These are phyloP conservation scores for Poeciliopsis turneri DNA, from an alignment of 2,797 vertebrate genomes.

Conservation along the genomic window DNA sequence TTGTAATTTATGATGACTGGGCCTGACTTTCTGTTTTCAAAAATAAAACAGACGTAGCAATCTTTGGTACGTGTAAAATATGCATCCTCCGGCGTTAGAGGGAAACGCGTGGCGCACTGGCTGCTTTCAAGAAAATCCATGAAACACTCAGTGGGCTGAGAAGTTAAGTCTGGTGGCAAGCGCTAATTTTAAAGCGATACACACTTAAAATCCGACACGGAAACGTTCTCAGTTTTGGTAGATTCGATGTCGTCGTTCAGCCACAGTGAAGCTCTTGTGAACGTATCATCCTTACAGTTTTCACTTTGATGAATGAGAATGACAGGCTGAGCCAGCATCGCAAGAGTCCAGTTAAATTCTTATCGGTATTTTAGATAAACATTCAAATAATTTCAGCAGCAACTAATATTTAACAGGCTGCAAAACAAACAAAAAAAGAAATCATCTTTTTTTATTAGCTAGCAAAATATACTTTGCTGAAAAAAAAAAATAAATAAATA, in stretches of 20 bases:
- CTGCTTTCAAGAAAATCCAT: not conserved
- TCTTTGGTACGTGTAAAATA: not conserved
- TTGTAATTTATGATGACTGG: not conserved
- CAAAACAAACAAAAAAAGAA: not conserved
- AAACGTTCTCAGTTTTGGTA: not conserved
- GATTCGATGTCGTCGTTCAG: not conserved
- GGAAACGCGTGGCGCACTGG: not conserved
- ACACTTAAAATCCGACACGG: not conserved
- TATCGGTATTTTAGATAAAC: not conserved
- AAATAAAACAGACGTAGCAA: not conserved
- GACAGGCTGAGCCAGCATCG: not conserved
- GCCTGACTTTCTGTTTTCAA: not conserved
- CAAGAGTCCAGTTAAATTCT: not conserved
- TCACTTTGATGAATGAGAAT: not conserved
- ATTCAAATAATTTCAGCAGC: not conserved
- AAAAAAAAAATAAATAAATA: not conserved
- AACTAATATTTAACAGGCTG: not conserved
- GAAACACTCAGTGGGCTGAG: not conserved
- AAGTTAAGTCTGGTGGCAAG: not conserved
- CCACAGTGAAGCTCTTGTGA: not conserved
- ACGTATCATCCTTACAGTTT: not conserved
- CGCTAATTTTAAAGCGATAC: not conserved
- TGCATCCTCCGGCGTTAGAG: not conserved
- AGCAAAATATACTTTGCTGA: not conserved
- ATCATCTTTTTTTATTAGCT: too few species aligned